Evolutionary conservation across 2,888 invertebrate species (phyloP).

Genomic region (Parelbella ahira): DNA sequence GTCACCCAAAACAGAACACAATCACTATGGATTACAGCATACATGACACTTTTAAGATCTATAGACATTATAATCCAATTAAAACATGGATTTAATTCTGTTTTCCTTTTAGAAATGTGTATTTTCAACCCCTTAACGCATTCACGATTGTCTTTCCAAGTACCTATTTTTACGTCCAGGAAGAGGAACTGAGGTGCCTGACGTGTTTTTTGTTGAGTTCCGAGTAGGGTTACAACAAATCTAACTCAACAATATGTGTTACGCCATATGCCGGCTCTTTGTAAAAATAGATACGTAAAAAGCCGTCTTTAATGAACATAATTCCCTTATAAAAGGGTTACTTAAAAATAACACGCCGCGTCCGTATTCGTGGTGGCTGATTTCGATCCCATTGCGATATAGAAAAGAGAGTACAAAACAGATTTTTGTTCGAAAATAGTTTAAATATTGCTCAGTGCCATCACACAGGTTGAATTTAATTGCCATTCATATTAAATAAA

Average conservation of each 20-base stretch:
- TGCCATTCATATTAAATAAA: too few relatives aligned
- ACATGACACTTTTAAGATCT: too few relatives aligned
- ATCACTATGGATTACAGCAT: too few relatives aligned
- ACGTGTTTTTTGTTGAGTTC: conserved; percentile 22
- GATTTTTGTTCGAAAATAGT: too few relatives aligned
- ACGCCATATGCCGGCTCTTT: conserved; percentile 36
- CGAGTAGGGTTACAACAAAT: conserved; percentile 25
- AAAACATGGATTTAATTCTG: too few relatives aligned
- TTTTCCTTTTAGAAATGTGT: too few relatives aligned
- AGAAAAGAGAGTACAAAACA: background rate
- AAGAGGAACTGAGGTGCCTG: conserved; percentile 16
- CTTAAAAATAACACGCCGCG: conserved; percentile 55
- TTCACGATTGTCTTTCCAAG: conserved; percentile 20
- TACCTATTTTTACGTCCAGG: conserved; percentile 19
- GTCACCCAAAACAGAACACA: too few relatives aligned
- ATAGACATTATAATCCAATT: too few relatives aligned
- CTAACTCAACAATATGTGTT: conserved; percentile 33
- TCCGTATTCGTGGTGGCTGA: conserved; percentile 45
- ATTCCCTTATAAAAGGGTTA: conserved; percentile 77
- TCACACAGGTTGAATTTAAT: too few relatives aligned
- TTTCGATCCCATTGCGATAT: conserved; percentile 5
- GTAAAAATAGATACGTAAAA: conserved; percentile 63
- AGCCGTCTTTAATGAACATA: conserved; percentile 73
- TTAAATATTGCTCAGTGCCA: too few relatives aligned
- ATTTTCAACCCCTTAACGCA: conserved; percentile 17